Evolutionary conservation across 2,888 invertebrate species (phyloP).

Genomic region (Caradrina clavipalpis): DNA sequence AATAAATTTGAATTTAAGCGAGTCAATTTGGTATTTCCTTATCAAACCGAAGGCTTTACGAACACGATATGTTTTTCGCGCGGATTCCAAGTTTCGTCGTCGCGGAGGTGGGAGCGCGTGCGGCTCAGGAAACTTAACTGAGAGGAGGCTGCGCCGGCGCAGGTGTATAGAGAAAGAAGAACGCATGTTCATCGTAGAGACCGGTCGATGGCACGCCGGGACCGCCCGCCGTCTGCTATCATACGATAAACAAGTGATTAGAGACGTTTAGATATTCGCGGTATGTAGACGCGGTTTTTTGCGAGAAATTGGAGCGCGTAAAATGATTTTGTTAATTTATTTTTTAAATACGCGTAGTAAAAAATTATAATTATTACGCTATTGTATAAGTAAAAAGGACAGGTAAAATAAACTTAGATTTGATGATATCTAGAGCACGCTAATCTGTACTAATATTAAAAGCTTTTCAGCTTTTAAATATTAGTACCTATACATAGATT

Average conservation of each 20-base stretch:
- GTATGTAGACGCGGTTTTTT: constrained; percentile 30
- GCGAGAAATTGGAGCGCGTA: constrained; percentile 34
- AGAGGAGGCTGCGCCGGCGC: constrained; percentile 75
- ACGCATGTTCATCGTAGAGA: constrained; percentile 65
- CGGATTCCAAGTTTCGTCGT: constrained; percentile 67
- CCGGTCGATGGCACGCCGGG: constrained; percentile 75
- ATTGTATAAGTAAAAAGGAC: too few species aligned
- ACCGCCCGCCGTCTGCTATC: constrained; percentile 69
- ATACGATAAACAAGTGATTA: constrained; percentile 60
- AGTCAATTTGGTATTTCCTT: constrained; percentile 13
- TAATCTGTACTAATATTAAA: too few species aligned
- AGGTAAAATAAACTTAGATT: too few species aligned
- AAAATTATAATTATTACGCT: too few species aligned
- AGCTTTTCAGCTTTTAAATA: too few species aligned
- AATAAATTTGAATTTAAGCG: constrained; percentile 43
- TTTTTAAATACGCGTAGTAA: background rate
- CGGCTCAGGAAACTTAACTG: constrained; percentile 81
- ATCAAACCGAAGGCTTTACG: constrained; percentile 19
- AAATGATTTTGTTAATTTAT: background rate
- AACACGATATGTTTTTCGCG: constrained; percentile 84
- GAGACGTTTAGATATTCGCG: constrained; percentile 51
- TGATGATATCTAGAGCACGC: too few species aligned
- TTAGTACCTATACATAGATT: too few species aligned
- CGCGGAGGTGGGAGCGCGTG: constrained; percentile 79
- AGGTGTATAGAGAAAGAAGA: constrained; percentile 78